Percentiles rank a stretch among this genome's conserved stretches.
phyloP scores from a whole-genome alignment of 2,113 vertebrate genomes.

The Glaucidium brasilianum region DNA sequence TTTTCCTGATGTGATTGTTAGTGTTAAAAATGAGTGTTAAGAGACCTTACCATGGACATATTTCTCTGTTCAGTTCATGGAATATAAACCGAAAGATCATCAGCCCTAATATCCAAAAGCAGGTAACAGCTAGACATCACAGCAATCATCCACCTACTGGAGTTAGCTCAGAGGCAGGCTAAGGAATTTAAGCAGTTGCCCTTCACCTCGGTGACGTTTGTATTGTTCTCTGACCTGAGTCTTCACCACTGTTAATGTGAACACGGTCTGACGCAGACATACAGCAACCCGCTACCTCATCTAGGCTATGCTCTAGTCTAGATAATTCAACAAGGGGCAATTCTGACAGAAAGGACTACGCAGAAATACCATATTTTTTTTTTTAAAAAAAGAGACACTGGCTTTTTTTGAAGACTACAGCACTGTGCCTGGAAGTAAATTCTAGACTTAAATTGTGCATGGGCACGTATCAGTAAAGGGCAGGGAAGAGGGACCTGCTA shows the following conservation, averaged over 20 bases:
- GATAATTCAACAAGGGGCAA: not conserved
- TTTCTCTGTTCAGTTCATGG: not conserved
- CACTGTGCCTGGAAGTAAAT: not conserved
- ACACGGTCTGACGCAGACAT: not conserved
- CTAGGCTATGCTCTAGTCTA: not conserved
- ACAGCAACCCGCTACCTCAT: accelerated
- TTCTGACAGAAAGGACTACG: not conserved
- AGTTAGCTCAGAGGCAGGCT: not conserved
- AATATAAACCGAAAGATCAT: conserved; percentile 61
- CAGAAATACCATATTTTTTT: not conserved
- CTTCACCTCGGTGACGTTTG: not conserved
- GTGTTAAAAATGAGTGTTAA: conserved; percentile 26
- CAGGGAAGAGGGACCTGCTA: not conserved
- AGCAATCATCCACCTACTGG: not conserved
- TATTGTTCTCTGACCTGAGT: not conserved
- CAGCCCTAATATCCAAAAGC: conserved; percentile 51
- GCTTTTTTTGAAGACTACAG: not conserved
- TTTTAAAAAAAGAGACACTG: not conserved
- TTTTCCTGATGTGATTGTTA: conserved; percentile 60
- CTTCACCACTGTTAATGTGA: not conserved
- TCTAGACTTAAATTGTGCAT: not conserved
- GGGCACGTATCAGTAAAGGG: not conserved
- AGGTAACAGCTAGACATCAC: not conserved
- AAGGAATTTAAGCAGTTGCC: not conserved
- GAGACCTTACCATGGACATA: conserved; percentile 59